phyloP scores from a whole-genome alignment of 2,888 invertebrate species.

The Therioaphis trifolii region DNA sequence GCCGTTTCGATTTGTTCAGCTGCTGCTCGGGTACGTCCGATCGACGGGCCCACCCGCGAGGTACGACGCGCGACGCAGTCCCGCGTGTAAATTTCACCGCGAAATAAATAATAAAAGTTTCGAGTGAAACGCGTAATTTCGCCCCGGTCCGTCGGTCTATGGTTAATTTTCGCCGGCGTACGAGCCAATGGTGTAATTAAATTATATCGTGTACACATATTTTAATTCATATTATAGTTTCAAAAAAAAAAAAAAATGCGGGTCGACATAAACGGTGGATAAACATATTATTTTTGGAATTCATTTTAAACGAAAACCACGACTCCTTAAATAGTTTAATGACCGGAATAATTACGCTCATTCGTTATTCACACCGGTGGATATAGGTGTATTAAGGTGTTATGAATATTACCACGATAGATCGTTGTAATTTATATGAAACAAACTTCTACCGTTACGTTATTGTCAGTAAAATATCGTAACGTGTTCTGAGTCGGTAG shows the following conservation, averaged over 20 bases:
- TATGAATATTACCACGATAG: neutral
- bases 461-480: neutral
- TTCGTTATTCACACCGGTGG: neutral
- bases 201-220: too few species aligned
- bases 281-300: neutral
- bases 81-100: too few species aligned
- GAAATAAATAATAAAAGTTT: too few species aligned
- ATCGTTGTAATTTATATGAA: neutral
- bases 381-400: neutral
- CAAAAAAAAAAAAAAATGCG: neutral
- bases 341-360: neutral
- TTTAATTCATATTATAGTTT: neutral
- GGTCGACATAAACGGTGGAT: neutral
- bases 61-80: too few species aligned
- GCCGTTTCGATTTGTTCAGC: neutral
- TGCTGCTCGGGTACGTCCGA: neutral
- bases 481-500: neutral
- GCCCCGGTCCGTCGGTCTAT: too few species aligned
- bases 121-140: too few species aligned
- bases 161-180: too few species aligned
- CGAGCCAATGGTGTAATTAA: too few species aligned
- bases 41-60: too few species aligned
- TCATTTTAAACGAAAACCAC: neutral
- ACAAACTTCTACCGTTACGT: neutral
- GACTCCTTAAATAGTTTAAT: slow-evolving; percentile 27